Evolutionary conservation across 2,113 vertebrate species (phyloP), one percentile per base, ranked within the genome.

Genomic region (Progne subis): DNA sequence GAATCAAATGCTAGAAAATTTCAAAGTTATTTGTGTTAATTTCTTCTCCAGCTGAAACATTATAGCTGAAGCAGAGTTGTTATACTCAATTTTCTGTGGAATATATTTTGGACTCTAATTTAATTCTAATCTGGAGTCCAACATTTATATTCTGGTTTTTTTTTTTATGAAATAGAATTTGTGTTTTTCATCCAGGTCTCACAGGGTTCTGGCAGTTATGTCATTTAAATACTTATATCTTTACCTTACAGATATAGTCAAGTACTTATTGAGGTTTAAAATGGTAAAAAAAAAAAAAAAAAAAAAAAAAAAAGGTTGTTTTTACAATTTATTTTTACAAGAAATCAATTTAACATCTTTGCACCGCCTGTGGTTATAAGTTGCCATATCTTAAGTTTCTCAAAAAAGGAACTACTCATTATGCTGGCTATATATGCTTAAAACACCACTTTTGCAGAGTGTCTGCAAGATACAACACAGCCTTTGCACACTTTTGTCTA

Each of bases 401-500:
- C 91, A 95, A 96, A 97, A 95, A 95, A 82, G 57, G 43, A 84
- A 90, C 86, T 94, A 96, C 97, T 96, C 97, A 96, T 78, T 92
- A 90, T 86, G 57, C 32, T 75, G 39, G 64, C 44, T 63, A 92
- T 90, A 70, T 56, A 69, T 67, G 43, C 60, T 94, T 87, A 96
- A 96, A 96, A 92, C 43, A 63, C 53, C 65, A 75, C 57, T 39
- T 82, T 26, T 50, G 78, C 90, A 91, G 41, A 84, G 77, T 47
- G 74, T 57, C 71, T 77, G 64, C n/a, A 84, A 87, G 82, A 94
- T 59, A 93, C 31, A 61, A 50, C 52, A 85, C 55, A 67, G 59
- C 26, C 14, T 46, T 77, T 77, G 55, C 18, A 72, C 82, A 89
- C 84, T 64, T 60, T 14, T 31, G 9, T n/a, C 39, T n/a, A 14